Conservation (phyloP, 1,140 invertebrate genomes). For the Pollicipes pollicipes region DNA sequence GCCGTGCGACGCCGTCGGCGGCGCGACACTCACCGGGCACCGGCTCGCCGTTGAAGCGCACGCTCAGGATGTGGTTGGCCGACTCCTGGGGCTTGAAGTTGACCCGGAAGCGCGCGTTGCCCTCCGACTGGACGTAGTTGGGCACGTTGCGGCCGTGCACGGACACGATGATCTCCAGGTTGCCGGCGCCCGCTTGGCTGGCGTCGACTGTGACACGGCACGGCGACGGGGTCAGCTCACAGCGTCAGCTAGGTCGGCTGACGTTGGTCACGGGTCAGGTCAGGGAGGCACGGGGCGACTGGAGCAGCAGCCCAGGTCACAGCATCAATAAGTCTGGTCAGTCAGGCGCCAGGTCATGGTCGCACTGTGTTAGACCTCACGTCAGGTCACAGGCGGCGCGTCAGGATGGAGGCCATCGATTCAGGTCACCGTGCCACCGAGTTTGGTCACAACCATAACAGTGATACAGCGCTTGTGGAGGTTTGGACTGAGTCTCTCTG, state of each 20-base stretch:
- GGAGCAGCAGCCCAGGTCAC: slow-evolving; percentile 3
- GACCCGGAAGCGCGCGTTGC: slow-evolving; percentile 83
- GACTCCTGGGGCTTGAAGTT: slow-evolving; percentile 93
- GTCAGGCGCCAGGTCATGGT: no score
- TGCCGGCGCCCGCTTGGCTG: slow-evolving; percentile 70
- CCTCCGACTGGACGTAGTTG: slow-evolving; percentile 94
- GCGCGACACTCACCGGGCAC: slow-evolving; percentile 63
- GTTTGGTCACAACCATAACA: no score
- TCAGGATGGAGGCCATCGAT: no score
- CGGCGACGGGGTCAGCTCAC: slow-evolving; percentile 7
- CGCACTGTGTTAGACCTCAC: no score
- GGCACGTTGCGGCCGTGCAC: slow-evolving; percentile 95
- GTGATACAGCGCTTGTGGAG: no score
- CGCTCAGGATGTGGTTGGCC: slow-evolving; percentile 66
- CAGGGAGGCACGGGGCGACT: slow-evolving; percentile 1
- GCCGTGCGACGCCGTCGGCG: no score
- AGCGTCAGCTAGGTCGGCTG: no score
- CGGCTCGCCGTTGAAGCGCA: slow-evolving; percentile 88
- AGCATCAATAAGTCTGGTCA: no score
- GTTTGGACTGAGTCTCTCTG: no score
- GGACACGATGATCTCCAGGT: slow-evolving; percentile 92
- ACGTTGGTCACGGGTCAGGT: not conserved
- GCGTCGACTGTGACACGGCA: slow-evolving; percentile 44
- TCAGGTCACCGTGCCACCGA: no score
- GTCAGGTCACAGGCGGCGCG: no score